phyloP scores from a whole-genome alignment of 2,888 invertebrate species.

The Drosophila niveifrons region DNA sequence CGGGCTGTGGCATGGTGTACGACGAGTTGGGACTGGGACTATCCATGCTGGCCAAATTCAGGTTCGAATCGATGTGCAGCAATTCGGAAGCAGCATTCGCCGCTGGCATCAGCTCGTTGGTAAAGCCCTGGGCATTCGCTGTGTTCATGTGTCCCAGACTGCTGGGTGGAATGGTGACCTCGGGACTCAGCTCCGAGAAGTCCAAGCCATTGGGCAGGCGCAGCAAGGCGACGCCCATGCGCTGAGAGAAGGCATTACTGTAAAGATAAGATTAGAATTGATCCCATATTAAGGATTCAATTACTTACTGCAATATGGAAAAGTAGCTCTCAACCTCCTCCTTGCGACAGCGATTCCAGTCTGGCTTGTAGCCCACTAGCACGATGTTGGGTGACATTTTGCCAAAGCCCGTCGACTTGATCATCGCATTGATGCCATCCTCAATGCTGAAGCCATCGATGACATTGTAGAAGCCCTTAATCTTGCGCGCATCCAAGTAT shows the following conservation, averaged over 20 bases:
- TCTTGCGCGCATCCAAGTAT: constrained; percentile 93
- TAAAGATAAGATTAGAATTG: constrained; percentile 35
- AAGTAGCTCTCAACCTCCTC: constrained; percentile 95
- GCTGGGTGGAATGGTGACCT: constrained; percentile 67
- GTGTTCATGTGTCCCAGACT: constrained; percentile 74
- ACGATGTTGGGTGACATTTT: constrained; percentile 97
- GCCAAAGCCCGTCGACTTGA: constrained; percentile 96
- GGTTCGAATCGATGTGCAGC: constrained; percentile 90
- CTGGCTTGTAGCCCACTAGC: constrained; percentile 96
- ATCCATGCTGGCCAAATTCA: constrained; percentile 87
- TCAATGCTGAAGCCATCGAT: constrained; percentile 91
- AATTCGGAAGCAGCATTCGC: constrained; percentile 82
- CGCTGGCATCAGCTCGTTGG: constrained; percentile 78
- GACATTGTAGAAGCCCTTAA: constrained; percentile 95
- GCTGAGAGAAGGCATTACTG: constrained; percentile 96
- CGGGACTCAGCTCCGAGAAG: constrained; percentile 87
- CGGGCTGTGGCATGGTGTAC: constrained; percentile 77
- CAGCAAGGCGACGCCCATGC: constrained; percentile 95
- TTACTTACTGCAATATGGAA: constrained; percentile 95
- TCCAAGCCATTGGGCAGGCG: constrained; percentile 95
- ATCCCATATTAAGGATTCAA: background rate
- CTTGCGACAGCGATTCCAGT: constrained; percentile 92
- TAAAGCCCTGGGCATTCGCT: constrained; percentile 78
- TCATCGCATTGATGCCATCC: constrained; percentile 92
- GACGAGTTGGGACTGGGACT: constrained; percentile 78